phyloP scores from a whole-genome alignment of 2,797 vertebrate species.

The Lacerta bilineata region DNA sequence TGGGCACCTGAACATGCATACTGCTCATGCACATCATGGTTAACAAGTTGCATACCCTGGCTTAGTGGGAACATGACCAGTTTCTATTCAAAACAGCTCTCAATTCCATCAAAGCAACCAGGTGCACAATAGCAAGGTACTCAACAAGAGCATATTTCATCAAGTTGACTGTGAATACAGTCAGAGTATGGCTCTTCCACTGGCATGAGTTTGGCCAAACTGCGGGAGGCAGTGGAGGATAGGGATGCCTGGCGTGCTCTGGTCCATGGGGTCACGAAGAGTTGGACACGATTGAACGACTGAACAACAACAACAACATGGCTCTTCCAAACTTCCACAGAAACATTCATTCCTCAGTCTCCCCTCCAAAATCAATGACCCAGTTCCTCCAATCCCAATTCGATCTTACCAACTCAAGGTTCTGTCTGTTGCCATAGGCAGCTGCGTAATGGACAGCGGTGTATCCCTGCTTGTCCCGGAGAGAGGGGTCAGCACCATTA shows the following conservation, averaged over 20 bases:
- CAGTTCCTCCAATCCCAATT: not conserved
- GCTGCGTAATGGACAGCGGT: constrained; percentile 98
- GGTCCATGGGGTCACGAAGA: too few relatives aligned
- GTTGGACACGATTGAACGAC: too few relatives aligned
- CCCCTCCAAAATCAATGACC: not conserved
- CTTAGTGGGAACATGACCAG: not conserved
- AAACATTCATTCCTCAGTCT: not conserved
- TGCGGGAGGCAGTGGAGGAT: too few relatives aligned
- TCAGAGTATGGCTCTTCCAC: not conserved
- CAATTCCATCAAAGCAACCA: not conserved
- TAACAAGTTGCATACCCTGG: not conserved
- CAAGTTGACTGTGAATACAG: not conserved
- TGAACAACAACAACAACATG: not conserved
- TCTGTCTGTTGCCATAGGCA: constrained; percentile 95
- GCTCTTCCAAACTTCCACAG: constrained; percentile 9
- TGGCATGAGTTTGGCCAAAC: too few relatives aligned
- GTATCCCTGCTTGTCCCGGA: constrained; percentile 95
- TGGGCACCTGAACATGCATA: not conserved
- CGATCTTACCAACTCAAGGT: constrained; percentile 91
- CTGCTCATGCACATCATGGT: not conserved
- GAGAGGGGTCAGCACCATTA: constrained; percentile 94
- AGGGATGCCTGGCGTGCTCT: too few relatives aligned
- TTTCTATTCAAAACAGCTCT: not conserved
- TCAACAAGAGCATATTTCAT: not conserved
- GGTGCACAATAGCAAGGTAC: not conserved